Evolutionary conservation across 2,797 vertebrate genomes (phyloP).

Genomic region (Cyclopterus lumpus): DNA sequence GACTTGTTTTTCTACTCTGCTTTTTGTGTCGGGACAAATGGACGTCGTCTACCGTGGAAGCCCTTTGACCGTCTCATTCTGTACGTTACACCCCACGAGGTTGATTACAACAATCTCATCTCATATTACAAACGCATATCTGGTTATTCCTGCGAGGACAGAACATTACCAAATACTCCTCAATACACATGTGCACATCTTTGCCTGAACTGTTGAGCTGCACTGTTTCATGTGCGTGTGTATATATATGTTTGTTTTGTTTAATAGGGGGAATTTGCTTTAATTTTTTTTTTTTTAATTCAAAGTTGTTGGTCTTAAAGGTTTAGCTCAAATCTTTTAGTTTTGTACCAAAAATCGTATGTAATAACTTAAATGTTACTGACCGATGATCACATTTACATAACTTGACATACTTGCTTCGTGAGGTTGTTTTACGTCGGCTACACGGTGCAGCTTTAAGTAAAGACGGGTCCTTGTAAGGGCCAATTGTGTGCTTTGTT

Average conservation of each 20-base stretch:
- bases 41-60: slow-evolving; percentile 17
- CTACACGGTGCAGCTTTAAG: slow-evolving; percentile 55
- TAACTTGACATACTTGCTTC: background rate
- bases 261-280: slow-evolving; percentile 7
- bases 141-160: slow-evolving; percentile 18
- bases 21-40: slow-evolving; percentile 32
- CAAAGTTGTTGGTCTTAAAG: background rate
- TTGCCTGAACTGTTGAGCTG: slow-evolving; percentile 50
- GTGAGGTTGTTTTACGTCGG: slow-evolving; percentile 8
- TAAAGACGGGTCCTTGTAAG: slow-evolving; percentile 14
- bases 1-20: slow-evolving; percentile 34
- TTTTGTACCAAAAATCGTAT: slow-evolving; percentile 15
- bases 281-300: background rate
- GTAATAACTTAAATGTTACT: slow-evolving; percentile 25
- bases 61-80: slow-evolving; percentile 31
- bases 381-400: background rate
- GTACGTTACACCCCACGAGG: slow-evolving; percentile 1
- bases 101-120: slow-evolving; percentile 10
- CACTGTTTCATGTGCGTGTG: slow-evolving; percentile 46
- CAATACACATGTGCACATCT: slow-evolving; percentile 34
- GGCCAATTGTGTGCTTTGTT: slow-evolving; percentile 35
- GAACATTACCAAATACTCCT: slow-evolving; percentile 43
- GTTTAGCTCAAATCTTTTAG: background rate
- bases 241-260: background rate
- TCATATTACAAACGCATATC: slow-evolving; percentile 20